These are phyloP conservation scores for Haplochromis vanheusdeni DNA, from an alignment of 2,113 vertebrate genomes.

Conservation along the genomic window DNA sequence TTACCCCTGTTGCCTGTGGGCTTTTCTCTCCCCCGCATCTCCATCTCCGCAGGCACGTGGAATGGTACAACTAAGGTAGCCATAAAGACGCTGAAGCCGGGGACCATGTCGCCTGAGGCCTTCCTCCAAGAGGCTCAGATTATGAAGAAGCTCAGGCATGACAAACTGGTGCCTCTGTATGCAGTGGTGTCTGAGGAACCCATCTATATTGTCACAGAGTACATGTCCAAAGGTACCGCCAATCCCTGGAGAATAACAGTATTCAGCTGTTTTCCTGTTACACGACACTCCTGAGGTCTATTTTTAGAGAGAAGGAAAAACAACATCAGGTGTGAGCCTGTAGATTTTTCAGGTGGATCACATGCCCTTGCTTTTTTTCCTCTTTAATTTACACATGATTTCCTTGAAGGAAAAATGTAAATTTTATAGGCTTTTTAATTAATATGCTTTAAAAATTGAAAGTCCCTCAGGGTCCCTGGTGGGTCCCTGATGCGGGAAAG, in stretches of 20 bases:
- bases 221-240: slow-evolving; percentile 88
- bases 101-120: slow-evolving; percentile 95
- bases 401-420: slow-evolving; percentile 20
- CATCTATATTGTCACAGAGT: slow-evolving; percentile 94
- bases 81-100: slow-evolving; percentile 92
- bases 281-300: background rate
- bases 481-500: slow-evolving; percentile 15
- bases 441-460: slow-evolving; percentile 21
- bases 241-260: background rate
- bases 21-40: background rate
- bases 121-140: slow-evolving; percentile 96
- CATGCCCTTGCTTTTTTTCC: background rate
- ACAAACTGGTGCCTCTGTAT: slow-evolving; percentile 91
- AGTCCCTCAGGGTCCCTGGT: slow-evolving; percentile 26
- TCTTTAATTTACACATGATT: background rate
- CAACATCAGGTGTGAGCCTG: background rate
- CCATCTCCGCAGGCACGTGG: slow-evolving; percentile 81
- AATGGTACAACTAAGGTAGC: slow-evolving; percentile 96
- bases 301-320: slow-evolving; percentile 7
- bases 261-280: slow-evolving; percentile 6
- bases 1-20: slow-evolving; percentile 11
- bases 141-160: slow-evolving; percentile 93
- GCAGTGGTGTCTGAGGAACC: slow-evolving; percentile 94
- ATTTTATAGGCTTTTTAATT: slow-evolving; percentile 53
- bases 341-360: background rate